These are phyloP conservation scores for Proteles cristata DNA, from an alignment of 2,113 vertebrate genomes.

Conservation along the genomic window DNA sequence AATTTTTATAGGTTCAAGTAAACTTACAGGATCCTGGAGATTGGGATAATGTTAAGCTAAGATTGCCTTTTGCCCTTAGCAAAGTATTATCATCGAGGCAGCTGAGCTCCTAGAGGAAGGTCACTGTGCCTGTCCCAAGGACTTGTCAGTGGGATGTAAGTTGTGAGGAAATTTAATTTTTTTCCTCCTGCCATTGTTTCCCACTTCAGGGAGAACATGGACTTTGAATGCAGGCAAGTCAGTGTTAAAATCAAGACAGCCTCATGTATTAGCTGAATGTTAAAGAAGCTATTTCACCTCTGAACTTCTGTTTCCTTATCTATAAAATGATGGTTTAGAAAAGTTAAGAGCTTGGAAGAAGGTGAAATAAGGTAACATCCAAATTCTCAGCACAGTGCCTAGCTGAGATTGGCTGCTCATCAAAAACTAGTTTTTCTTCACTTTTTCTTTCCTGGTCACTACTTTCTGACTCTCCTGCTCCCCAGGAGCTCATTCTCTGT, in stretches of 20 bases:
- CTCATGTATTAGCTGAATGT: neutral
- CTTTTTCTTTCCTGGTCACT: conserved; percentile 36
- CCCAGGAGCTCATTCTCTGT: neutral
- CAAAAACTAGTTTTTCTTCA: conserved; percentile 20
- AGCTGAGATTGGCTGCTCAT: neutral
- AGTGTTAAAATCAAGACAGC: neutral
- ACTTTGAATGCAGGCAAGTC: neutral
- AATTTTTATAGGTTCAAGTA: too few relatives aligned
- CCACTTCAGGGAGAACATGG: neutral
- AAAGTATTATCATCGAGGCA: too few relatives aligned
- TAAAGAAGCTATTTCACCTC: neutral
- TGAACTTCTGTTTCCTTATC: neutral
- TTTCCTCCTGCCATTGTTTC: too few relatives aligned
- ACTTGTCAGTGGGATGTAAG: too few relatives aligned
- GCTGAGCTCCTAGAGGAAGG: too few relatives aligned
- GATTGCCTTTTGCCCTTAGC: too few relatives aligned
- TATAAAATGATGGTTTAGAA: neutral
- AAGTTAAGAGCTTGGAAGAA: neutral
- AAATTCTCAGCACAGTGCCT: neutral
- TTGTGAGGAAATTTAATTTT: too few relatives aligned
- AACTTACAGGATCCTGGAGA: too few relatives aligned
- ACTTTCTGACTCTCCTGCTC: neutral
- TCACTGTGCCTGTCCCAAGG: too few relatives aligned
- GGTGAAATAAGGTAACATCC: neutral
- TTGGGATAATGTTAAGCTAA: too few relatives aligned